Percentiles rank a stretch among this genome's conserved stretches.
Evolutionary conservation across 2,888 invertebrate species (phyloP).

Genomic region (Physocephala rufipes): DNA sequence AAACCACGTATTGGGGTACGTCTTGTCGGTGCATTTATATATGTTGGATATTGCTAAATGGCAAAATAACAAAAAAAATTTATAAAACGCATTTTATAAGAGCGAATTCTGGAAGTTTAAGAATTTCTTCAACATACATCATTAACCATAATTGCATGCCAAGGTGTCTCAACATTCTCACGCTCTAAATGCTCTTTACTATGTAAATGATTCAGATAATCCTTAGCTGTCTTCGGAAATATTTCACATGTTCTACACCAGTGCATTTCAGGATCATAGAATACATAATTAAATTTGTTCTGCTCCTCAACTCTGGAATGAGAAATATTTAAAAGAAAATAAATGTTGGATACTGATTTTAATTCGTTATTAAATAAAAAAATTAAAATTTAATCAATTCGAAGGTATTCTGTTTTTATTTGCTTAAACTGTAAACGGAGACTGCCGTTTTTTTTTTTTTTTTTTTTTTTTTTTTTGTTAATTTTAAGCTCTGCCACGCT

Average conservation of each 20-base stretch:
- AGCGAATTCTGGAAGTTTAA: not conserved
- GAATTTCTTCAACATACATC: conserved; percentile 52
- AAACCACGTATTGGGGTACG: conserved; percentile 85
- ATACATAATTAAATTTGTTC: conserved; percentile 76
- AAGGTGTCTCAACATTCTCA: conserved; percentile 61
- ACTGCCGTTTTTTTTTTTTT: too few species aligned
- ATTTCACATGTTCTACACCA: conserved; percentile 89
- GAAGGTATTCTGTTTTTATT: too few species aligned
- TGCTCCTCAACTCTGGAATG: conserved; percentile 44
- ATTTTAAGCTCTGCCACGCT: too few species aligned
- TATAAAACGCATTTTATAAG: not conserved
- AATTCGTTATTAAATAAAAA: too few species aligned
- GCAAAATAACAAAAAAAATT: conserved; percentile 19
- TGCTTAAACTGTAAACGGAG: too few species aligned
- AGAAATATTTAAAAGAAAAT: not conserved
- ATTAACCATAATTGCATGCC: conserved; percentile 59
- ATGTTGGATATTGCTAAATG: conserved; percentile 71
- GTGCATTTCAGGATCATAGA: conserved; percentile 90
- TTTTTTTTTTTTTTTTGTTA: too few species aligned
- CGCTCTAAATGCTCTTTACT: conserved; percentile 75
- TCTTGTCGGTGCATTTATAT: conserved; percentile 77
- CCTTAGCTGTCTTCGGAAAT: conserved; percentile 87
- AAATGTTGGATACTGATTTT: too few species aligned
- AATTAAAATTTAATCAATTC: too few species aligned
- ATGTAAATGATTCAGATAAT: conserved; percentile 85